These are phyloP conservation scores for Gymnothorax reevesii DNA, from an alignment of 2,797 vertebrate genomes.

Conservation along the genomic window DNA sequence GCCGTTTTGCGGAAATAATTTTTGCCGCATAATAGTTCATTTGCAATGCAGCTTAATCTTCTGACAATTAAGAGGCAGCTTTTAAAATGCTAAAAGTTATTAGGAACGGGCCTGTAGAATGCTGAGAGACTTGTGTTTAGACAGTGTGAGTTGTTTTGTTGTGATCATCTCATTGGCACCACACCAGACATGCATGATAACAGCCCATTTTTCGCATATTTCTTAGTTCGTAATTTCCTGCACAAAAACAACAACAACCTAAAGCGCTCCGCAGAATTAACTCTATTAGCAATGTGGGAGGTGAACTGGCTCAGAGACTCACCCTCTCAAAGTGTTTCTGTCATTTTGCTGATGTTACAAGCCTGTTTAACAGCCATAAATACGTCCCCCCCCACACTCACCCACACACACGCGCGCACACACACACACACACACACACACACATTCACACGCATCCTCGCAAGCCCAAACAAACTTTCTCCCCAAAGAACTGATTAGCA, in stretches of 20 bases:
- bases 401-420: background rate
- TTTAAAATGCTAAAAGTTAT: background rate
- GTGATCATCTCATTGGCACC: constrained; percentile 14
- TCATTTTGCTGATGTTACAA: background rate
- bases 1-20: background rate
- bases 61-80: background rate
- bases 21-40: background rate
- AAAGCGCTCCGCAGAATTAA: background rate
- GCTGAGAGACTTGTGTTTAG: background rate
- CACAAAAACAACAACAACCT: background rate
- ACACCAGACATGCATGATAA: background rate
- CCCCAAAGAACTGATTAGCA: constrained; percentile 76
- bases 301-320: background rate
- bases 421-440: background rate
- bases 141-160: background rate
- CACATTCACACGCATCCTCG: background rate
- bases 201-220: constrained; percentile 7
- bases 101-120: background rate
- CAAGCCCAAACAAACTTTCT: constrained; percentile 41
- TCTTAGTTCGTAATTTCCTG: background rate
- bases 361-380: background rate
- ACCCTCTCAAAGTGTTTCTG: background rate
- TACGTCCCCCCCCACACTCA: background rate
- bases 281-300: background rate
- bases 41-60: background rate